phyloP scores from a whole-genome alignment of 2,797 vertebrate genomes.

The Argyrosomus regius region DNA sequence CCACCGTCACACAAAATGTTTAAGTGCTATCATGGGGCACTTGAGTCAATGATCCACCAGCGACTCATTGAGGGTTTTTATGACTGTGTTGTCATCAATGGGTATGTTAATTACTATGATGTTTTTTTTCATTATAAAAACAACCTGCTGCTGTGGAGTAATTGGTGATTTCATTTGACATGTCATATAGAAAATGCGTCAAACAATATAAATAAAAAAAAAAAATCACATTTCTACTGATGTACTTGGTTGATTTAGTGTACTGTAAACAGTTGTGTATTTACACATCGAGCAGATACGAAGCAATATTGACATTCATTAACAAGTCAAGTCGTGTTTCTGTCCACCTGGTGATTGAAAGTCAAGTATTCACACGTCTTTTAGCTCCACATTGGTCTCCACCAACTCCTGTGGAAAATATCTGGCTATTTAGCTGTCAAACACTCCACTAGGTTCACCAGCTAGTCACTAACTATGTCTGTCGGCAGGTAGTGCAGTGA shows the following conservation, averaged over 20 bases:
- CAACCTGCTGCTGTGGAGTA: not conserved
- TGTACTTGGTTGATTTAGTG: not conserved
- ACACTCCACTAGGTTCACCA: not conserved
- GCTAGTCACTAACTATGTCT: not conserved
- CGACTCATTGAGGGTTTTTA: not conserved
- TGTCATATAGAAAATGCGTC: not conserved
- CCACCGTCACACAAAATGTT: not conserved
- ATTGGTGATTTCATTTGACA: not conserved
- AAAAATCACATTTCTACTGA: not conserved
- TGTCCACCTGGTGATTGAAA: not conserved
- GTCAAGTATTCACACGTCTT: not conserved
- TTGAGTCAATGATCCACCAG: conserved; percentile 8
- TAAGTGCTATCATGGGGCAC: not conserved
- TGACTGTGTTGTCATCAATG: conserved; percentile 12
- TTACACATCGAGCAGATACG: not conserved
- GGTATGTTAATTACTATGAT: not conserved
- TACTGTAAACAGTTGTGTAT: not conserved
- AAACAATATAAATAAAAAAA: not conserved
- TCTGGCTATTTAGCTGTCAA: not conserved
- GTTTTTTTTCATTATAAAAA: not conserved
- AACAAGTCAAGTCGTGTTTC: not conserved
- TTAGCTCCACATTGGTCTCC: not conserved
- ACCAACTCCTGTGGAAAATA: not conserved
- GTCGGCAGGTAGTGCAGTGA: not conserved
- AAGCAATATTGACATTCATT: not conserved